phyloP scores from a whole-genome alignment of 2,888 invertebrate species.

The Drosophila greeni region DNA sequence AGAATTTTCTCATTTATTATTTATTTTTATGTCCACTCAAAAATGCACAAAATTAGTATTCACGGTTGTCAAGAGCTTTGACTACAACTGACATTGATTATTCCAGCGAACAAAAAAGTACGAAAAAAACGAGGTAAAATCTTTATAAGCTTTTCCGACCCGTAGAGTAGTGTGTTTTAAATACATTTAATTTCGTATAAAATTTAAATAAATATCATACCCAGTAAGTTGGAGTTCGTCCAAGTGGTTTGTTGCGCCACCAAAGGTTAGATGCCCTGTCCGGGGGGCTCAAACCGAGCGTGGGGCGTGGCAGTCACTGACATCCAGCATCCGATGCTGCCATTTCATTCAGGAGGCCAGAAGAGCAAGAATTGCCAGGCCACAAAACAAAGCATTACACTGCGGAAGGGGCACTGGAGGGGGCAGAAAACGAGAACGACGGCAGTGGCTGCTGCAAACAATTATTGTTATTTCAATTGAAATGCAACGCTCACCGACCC shows the following conservation, averaged over 20 bases:
- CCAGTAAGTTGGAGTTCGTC: background rate
- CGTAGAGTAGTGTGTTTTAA: background rate
- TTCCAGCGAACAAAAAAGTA: background rate
- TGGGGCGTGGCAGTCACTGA: constrained; percentile 37
- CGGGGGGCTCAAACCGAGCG: background rate
- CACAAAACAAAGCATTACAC: constrained; percentile 43
- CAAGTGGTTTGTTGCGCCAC: constrained; percentile 20
- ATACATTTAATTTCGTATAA: background rate
- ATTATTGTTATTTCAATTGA: constrained; percentile 68
- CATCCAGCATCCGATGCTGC: constrained; percentile 46
- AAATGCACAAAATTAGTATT: background rate
- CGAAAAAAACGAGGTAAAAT: background rate
- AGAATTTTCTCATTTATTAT: background rate
- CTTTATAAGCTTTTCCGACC: background rate
- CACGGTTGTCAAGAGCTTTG: background rate
- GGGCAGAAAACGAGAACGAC: background rate
- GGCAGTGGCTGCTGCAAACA: constrained; percentile 52
- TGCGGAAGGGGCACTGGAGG: background rate
- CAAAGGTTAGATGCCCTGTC: constrained; percentile 26
- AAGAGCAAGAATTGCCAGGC: constrained; percentile 43
- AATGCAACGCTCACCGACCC: constrained; percentile 43
- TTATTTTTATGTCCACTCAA: background rate
- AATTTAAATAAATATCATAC: constrained; percentile 2
- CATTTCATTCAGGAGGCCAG: constrained; percentile 22
- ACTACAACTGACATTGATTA: background rate